These are phyloP conservation scores for Hemibagrus guttatus DNA, from an alignment of 2,797 vertebrate genomes.

Conservation along the genomic window DNA sequence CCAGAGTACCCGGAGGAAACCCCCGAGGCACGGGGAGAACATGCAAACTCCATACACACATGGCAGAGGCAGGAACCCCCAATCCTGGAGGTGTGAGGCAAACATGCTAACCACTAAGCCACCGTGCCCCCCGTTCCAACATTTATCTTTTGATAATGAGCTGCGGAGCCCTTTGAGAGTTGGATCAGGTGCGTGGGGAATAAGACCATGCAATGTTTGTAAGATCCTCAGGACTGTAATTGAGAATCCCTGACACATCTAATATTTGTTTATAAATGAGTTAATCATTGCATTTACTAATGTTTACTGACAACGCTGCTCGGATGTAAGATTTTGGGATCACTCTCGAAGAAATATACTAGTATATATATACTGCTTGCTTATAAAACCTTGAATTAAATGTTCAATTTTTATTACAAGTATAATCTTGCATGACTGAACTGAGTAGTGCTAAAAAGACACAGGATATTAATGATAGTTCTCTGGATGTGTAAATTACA, in stretches of 20 bases:
- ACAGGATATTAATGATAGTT: constrained; percentile 66
- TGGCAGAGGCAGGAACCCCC: too few relatives aligned
- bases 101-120: too few relatives aligned
- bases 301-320: not conserved
- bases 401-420: not conserved
- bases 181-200: not conserved
- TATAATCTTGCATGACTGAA: not conserved
- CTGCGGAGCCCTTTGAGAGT: not conserved
- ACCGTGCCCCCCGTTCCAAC: too few relatives aligned
- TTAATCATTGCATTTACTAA: not conserved
- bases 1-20: too few relatives aligned
- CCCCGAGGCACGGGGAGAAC: too few relatives aligned
- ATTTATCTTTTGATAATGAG: not conserved
- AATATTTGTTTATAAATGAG: not conserved
- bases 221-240: not conserved
- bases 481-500: constrained; percentile 70
- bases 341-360: not conserved
- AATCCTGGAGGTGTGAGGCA: too few relatives aligned
- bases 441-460: constrained; percentile 62
- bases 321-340: not conserved
- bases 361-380: not conserved
- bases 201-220: not conserved
- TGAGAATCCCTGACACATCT: not conserved
- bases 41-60: too few relatives aligned
- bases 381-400: not conserved